These are phyloP conservation scores for Molossus alvarezi DNA, from an alignment of 2,797 vertebrate genomes.

Conservation along the genomic window DNA sequence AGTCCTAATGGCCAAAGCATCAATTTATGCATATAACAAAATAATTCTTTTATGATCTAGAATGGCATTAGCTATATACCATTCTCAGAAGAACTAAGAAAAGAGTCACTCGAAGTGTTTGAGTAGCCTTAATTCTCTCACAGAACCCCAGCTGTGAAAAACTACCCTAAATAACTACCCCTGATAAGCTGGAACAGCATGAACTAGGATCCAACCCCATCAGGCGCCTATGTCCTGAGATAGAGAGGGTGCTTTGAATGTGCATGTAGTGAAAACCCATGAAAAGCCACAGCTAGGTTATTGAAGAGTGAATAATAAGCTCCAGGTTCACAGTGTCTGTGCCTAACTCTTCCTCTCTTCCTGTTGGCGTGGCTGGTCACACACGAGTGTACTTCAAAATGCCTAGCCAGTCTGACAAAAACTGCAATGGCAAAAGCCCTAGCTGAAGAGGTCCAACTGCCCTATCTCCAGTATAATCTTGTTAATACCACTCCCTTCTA, in stretches of 20 bases:
- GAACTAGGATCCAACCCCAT: neutral
- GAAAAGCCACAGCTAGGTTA: conserved; percentile 71
- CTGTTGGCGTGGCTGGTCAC: conserved; percentile 84
- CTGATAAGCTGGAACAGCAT: neutral
- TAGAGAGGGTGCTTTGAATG: conserved; percentile 70
- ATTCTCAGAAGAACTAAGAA: conserved; percentile 50
- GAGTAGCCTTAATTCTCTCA: conserved; percentile 29
- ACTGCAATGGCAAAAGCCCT: conserved; percentile 81
- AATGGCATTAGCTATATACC: neutral
- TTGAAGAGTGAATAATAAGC: conserved; percentile 51
- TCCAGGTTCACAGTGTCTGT: conserved; percentile 67
- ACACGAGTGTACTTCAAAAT: conserved; percentile 80
- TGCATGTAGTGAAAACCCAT: neutral
- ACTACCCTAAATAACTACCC: conserved; percentile 50
- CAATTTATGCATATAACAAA: conserved; percentile 7
- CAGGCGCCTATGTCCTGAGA: conserved; percentile 78
- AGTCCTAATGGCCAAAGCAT: neutral
- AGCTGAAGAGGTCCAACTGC: neutral
- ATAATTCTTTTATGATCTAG: neutral
- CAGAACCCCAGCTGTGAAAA: conserved; percentile 38
- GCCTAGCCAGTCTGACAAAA: conserved; percentile 73
- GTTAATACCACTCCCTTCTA: neutral
- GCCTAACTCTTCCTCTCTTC: conserved; percentile 55
- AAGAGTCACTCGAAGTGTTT: conserved; percentile 33
- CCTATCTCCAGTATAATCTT: neutral